A percentile compares a stretch with the other conserved stretches of the same genome.
Evolutionary conservation across 2,797 vertebrate species (phyloP).

Genomic region (Hemitrygon akajei): DNA sequence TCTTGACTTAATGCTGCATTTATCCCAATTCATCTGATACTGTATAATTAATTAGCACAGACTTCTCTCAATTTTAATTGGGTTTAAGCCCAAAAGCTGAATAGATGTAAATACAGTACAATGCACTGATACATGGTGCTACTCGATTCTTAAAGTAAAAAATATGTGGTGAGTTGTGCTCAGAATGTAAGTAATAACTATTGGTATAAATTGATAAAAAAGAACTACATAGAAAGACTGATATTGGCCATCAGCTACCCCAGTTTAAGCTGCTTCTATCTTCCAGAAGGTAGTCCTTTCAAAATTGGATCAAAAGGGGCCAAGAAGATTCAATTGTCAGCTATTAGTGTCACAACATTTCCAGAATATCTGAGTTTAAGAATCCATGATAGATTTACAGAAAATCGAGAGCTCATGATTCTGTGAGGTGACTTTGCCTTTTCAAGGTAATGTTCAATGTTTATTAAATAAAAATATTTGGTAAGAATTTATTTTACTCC

Average conservation of each 20-base stretch:
- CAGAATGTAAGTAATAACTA: not conserved
- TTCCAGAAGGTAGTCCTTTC: not conserved
- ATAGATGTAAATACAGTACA: not conserved
- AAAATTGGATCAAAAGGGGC: not conserved
- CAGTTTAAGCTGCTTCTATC: not conserved
- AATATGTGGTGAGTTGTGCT: not conserved
- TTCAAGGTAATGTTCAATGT: not conserved
- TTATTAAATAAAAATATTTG: not conserved
- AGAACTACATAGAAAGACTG: not conserved
- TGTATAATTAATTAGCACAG: not conserved
- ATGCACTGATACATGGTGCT: not conserved
- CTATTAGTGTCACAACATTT: not conserved
- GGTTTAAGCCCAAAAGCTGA: not conserved
- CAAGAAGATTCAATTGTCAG: not conserved
- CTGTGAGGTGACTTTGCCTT: not conserved
- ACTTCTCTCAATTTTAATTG: not conserved
- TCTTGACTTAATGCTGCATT: not conserved
- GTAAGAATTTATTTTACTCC: not conserved
- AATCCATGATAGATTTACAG: not conserved
- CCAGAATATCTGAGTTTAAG: not conserved
- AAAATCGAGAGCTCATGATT: not conserved
- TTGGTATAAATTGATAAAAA: not conserved
- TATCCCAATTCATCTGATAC: not conserved
- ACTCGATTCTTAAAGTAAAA: not conserved
- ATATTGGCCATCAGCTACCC: not conserved